Percentiles rank a stretch among this genome's conserved stretches.
phyloP scores from a whole-genome alignment of 1,140 invertebrate genomes.

The Notospermus geniculatus region DNA sequence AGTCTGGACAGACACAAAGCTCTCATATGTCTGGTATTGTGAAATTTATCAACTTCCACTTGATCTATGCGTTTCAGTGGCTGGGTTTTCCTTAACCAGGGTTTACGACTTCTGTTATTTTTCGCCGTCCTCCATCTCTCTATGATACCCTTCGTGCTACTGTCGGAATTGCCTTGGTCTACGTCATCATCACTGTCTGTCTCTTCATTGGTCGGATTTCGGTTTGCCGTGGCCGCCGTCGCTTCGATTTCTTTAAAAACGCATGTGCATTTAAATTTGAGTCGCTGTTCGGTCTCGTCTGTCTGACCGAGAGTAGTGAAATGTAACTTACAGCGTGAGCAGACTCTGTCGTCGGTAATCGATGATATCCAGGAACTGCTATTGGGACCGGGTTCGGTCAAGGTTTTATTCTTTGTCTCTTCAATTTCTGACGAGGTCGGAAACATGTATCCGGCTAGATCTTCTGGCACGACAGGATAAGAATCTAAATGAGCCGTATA shows the following conservation, averaged over 20 bases:
- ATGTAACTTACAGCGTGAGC: constrained; percentile 1
- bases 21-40: too few relatives aligned
- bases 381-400: background rate
- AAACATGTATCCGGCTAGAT: background rate
- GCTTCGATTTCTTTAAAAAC: background rate
- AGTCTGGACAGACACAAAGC: too few relatives aligned
- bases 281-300: constrained; percentile 1
- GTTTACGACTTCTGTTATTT: background rate
- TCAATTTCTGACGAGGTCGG: background rate
- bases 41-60: too few relatives aligned
- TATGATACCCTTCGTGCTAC: background rate
- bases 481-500: background rate
- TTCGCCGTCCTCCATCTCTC: background rate
- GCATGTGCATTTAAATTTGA: background rate
- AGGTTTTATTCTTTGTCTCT: background rate
- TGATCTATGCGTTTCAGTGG: background rate
- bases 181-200: too few relatives aligned
- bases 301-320: constrained; percentile 2
- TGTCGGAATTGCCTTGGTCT: too few relatives aligned
- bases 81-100: background rate
- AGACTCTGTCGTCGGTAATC: background rate
- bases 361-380: background rate
- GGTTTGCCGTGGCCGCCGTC: too few relatives aligned
- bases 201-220: too few relatives aligned
- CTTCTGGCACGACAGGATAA: background rate